Evolutionary conservation across 2,888 invertebrate genomes (phyloP), one percentile per base, ranked within the genome.

Genomic region (Antheraea assamensis): DNA sequence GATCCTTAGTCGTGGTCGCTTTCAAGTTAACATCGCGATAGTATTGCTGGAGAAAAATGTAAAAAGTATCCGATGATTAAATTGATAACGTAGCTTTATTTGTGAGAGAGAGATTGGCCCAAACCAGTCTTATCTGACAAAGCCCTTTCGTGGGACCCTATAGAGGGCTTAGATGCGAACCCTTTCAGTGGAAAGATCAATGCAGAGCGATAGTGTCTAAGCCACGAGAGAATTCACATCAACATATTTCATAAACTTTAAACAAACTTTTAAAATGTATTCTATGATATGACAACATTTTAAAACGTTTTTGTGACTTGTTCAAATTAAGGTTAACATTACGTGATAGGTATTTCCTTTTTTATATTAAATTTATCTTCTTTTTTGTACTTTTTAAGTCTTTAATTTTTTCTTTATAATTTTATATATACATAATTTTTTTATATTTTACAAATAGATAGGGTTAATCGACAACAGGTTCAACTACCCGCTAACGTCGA

Each of bases 121-220:
- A 85, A 88, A 87, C 86, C 85, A 86, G 87, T 83, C 87, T 90
- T 91, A 91, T 91, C 90, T 86, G 85, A 87, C 87, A 87, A 88
- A 89, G 88, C 86, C 85, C 83, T 87, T 87, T 85, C 74, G 82
- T 76, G 81, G 81, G 84, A 84, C 82, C 85, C 86, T 85, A 82
- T 84, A 84, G 85, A 85, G 81, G 84, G 87, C 87, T 89, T 85
- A 88, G 85, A 86, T 81, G 82, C 82, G 87, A 89, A 90, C 91
- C 91, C 91, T 92, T 92, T 91, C 87, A 87, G 83, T 77, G 75
- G 81, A 83, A 83, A 90, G 88, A 91, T 91, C 92, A 89, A 88
- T 89, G 88, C 76, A 78, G 42, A 55, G 35, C 19, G 66, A 21
- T 70, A 47, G 30, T 52, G 64, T 47, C n/a, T 47, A 47, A 42